A percentile compares a stretch with the other conserved stretches of the same genome.
Conservation (phyloP, 1,140 invertebrate genomes). For the Meteorus sp. region DNA sequence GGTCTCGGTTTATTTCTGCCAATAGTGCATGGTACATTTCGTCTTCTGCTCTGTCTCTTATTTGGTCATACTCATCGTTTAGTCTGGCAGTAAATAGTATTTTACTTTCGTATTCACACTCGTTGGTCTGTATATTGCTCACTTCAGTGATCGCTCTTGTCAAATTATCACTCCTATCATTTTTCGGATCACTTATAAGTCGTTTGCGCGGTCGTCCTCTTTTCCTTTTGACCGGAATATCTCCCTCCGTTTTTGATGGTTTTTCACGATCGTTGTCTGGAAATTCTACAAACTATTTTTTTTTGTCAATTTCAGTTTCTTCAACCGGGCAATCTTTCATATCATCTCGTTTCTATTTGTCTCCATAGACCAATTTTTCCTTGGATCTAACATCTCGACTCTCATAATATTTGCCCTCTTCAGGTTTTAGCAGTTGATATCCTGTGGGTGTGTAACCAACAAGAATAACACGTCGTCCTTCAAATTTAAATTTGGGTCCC, state of each 20-base stretch:
- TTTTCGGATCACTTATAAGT: not conserved
- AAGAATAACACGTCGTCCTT: slow-evolving; percentile 5
- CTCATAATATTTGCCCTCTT: slow-evolving; percentile 22
- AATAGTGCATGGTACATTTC: not conserved
- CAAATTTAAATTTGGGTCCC: slow-evolving; percentile 10
- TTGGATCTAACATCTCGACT: slow-evolving; percentile 21
- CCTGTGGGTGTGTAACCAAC: slow-evolving; percentile 18
- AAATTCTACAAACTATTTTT: slow-evolving; percentile 16
- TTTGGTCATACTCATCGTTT: slow-evolving; percentile 4
- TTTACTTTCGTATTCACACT: not conserved
- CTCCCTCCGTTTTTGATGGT: slow-evolving; percentile 6
- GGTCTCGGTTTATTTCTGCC: slow-evolving; percentile 9
- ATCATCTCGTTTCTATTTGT: slow-evolving; percentile 5
- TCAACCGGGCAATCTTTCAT: slow-evolving; percentile 19
- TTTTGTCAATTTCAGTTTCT: slow-evolving; percentile 1
- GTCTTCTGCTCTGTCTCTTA: not conserved
- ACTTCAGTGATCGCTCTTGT: not conserved
- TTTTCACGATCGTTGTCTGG: not conserved
- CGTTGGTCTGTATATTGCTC: not conserved
- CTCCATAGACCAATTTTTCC: slow-evolving; percentile 13
- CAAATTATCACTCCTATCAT: not conserved
- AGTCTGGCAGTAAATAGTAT: not conserved
- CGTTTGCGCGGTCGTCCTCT: not conserved
- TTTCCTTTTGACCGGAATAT: not conserved
- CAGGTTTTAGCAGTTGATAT: slow-evolving; percentile 17